phyloP scores from a whole-genome alignment of 2,888 invertebrate genomes.

The Agonopterix subpropinquella region DNA sequence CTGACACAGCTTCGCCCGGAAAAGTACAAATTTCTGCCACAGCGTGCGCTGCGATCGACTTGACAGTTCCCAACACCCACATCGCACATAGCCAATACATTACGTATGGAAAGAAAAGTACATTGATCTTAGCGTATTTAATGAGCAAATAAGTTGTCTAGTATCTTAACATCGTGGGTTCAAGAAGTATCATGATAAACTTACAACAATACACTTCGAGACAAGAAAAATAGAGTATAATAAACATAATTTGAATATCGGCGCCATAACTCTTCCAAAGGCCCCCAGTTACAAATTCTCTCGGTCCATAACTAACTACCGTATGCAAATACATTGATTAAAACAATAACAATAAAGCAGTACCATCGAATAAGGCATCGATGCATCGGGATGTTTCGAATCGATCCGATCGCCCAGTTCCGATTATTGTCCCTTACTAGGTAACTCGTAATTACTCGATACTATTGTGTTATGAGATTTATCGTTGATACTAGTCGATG shows the following conservation, averaged over 20 bases:
- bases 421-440: slow-evolving; percentile 68
- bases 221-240: slow-evolving; percentile 1
- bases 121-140: no score
- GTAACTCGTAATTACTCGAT: slow-evolving; percentile 57
- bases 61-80: no score
- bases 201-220: background rate
- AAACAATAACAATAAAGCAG: slow-evolving; percentile 60
- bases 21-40: no score
- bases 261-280: slow-evolving; percentile 16
- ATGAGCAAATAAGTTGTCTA: no score
- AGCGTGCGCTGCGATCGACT: no score
- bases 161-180: slow-evolving; percentile 1
- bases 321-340: slow-evolving; percentile 60
- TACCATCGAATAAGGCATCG: slow-evolving; percentile 62
- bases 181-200: background rate
- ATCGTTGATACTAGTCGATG: slow-evolving; percentile 30
- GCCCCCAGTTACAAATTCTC: slow-evolving; percentile 21
- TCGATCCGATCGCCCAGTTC: slow-evolving; percentile 40
- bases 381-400: slow-evolving; percentile 37
- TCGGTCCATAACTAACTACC: slow-evolving; percentile 24
- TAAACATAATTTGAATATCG: slow-evolving; percentile 12
- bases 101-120: no score
- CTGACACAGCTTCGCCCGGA: no score
- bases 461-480: slow-evolving; percentile 53
- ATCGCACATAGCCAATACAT: no score